Conservation (phyloP, 2,888 invertebrate genomes). For the Pyrochroa serraticornis region DNA sequence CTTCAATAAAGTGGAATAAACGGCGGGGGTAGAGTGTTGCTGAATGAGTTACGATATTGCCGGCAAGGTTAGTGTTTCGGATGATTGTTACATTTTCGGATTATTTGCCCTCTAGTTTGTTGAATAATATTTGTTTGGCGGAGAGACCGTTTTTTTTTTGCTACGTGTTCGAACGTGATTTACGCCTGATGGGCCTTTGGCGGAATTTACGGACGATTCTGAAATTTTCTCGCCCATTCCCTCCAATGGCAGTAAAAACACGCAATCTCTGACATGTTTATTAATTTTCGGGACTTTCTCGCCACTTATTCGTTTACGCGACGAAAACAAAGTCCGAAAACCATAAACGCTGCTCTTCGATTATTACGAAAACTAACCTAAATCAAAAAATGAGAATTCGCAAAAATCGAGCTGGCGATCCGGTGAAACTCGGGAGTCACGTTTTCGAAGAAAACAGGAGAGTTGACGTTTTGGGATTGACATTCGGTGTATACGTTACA, state of each 20-base stretch:
- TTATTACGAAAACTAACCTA: too few relatives aligned
- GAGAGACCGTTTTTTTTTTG: background rate
- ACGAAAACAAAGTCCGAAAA: too few relatives aligned
- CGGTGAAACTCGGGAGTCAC: too few relatives aligned
- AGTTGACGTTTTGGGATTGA: background rate
- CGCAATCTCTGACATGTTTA: constrained; percentile 5
- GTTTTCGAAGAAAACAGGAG: too few relatives aligned
- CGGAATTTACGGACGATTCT: background rate
- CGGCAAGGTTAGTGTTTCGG: constrained; percentile 49
- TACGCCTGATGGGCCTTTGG: constrained; percentile 1
- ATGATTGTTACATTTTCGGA: constrained; percentile 49
- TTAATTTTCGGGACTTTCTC: background rate
- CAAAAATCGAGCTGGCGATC: too few relatives aligned
- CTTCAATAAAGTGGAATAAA: constrained; percentile 45
- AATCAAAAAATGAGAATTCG: too few relatives aligned
- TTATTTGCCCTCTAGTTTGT: constrained; percentile 37
- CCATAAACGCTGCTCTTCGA: too few relatives aligned
- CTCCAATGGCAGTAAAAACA: background rate
- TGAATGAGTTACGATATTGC: constrained; percentile 49
- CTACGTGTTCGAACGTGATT: constrained; percentile 8
- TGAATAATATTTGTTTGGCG: constrained; percentile 15
- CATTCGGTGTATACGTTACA: background rate
- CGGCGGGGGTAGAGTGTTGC: constrained; percentile 31
- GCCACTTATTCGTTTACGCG: background rate
- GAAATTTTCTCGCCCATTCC: background rate